Evolutionary conservation across 1,140 invertebrate species (phyloP).

Genomic region (Forficula auricularia): DNA sequence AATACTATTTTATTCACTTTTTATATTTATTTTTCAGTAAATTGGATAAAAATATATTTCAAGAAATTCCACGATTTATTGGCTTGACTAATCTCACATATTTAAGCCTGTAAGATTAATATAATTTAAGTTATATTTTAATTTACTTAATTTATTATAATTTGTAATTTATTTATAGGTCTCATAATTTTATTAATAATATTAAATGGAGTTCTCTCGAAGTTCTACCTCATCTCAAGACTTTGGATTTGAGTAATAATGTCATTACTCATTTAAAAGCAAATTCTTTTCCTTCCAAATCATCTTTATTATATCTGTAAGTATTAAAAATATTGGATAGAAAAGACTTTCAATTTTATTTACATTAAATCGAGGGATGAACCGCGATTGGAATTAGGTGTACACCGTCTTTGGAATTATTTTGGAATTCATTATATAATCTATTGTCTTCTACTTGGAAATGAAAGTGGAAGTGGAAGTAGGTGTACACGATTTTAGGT

Average conservation of each 20-base stretch:
- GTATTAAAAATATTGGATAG: too few relatives aligned
- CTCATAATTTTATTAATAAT: slow-evolving; percentile 43
- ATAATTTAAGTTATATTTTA: too few relatives aligned
- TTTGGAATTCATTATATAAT: slow-evolving; percentile 14
- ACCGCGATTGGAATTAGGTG: slow-evolving; percentile 28
- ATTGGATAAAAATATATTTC: too few relatives aligned
- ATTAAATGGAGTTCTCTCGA: slow-evolving; percentile 40
- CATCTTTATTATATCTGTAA: slow-evolving; percentile 20
- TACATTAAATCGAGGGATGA: slow-evolving; percentile 22
- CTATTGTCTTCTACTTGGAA: neutral
- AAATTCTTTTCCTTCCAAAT: slow-evolving; percentile 27
- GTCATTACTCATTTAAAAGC: slow-evolving; percentile 34
- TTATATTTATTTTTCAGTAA: too few relatives aligned
- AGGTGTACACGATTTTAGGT: neutral
- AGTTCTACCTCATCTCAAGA: slow-evolving; percentile 36
- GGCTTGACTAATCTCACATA: too few relatives aligned
- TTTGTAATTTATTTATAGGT: slow-evolving; percentile 18
- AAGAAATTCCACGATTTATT: too few relatives aligned
- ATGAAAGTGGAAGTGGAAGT: neutral
- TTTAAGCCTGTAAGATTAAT: too few relatives aligned
- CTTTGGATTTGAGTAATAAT: slow-evolving; percentile 44
- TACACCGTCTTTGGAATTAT: slow-evolving; percentile 8
- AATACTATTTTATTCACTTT: too few relatives aligned
- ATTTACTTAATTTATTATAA: too few relatives aligned
- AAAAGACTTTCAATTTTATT: slow-evolving; percentile 7